Conservation (phyloP, 2,888 invertebrate genomes). For the Dascillus cervinus region DNA sequence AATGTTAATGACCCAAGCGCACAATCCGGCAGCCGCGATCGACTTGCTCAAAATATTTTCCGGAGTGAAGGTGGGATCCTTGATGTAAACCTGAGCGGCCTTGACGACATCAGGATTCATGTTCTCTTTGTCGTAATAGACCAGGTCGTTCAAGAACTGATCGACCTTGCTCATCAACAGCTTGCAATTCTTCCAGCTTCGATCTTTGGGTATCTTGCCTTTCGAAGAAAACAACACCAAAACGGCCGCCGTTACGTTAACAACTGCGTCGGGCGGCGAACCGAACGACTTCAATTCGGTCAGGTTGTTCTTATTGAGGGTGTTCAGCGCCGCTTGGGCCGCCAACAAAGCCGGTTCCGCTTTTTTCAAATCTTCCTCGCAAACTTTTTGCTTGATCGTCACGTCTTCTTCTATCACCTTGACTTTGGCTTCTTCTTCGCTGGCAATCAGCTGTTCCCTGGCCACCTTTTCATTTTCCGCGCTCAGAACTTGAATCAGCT, state of each 20-base stretch:
- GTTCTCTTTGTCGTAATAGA: conserved; percentile 89
- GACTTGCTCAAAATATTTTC: conserved; percentile 81
- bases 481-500: conserved; percentile 76
- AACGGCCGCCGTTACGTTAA: conserved; percentile 80
- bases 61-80: conserved; percentile 72
- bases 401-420: conserved; percentile 84
- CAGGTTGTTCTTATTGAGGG: conserved; percentile 86
- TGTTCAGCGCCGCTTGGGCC: conserved; percentile 85
- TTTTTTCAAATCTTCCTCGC: conserved; percentile 81
- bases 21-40: conserved; percentile 84
- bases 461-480: conserved; percentile 88
- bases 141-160: conserved; percentile 72
- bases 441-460: conserved; percentile 74
- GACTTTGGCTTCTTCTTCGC: conserved; percentile 84
- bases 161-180: conserved; percentile 87
- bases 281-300: conserved; percentile 94
- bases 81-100: conserved; percentile 58
- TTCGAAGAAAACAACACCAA: conserved; percentile 75
- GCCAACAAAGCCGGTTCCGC: conserved; percentile 87
- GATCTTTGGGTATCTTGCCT: conserved; percentile 80
- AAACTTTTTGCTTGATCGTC: conserved; percentile 73
- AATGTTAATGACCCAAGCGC: conserved; percentile 93
- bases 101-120: conserved; percentile 83
- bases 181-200: conserved; percentile 88
- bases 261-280: conserved; percentile 82